phyloP scores from a whole-genome alignment of 2,797 vertebrate genomes.

The Emys orbicularis region DNA sequence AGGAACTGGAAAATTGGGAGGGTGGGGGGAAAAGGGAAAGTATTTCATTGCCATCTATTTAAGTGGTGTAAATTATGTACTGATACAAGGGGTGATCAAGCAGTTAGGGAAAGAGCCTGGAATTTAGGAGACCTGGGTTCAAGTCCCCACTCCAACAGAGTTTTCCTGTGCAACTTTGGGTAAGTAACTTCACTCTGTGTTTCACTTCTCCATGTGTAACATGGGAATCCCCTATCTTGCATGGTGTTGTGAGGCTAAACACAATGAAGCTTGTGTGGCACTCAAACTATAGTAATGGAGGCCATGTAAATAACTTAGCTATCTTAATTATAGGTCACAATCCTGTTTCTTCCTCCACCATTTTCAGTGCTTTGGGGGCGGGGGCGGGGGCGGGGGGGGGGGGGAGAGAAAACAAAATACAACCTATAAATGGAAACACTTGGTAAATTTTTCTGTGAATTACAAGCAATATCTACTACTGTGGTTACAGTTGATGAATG shows the following conservation, averaged over 20 bases:
- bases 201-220: neutral
- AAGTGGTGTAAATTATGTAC: fast-evolving
- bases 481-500: fast-evolving
- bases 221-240: neutral
- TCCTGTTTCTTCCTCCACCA: neutral
- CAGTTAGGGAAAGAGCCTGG: fast-evolving
- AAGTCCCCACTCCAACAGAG: neutral
- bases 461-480: fast-evolving
- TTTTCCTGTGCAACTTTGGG: neutral
- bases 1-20: slow-evolving; percentile 77
- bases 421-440: neutral
- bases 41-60: neutral
- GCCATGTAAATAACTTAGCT: neutral
- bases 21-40: neutral
- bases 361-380: neutral
- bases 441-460: neutral
- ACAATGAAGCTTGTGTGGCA: neutral
- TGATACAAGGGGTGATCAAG: neutral
- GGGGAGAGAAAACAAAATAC: fast-evolving
- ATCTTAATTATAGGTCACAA: neutral
- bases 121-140: neutral
- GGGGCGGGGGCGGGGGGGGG: too few relatives aligned
- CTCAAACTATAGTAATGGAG: neutral
- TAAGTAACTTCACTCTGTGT: neutral
- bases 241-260: neutral